Evolutionary conservation across 1,140 invertebrate genomes (phyloP), one percentile per base, ranked within the genome.

Genomic region (Scaptomyza pallida): DNA sequence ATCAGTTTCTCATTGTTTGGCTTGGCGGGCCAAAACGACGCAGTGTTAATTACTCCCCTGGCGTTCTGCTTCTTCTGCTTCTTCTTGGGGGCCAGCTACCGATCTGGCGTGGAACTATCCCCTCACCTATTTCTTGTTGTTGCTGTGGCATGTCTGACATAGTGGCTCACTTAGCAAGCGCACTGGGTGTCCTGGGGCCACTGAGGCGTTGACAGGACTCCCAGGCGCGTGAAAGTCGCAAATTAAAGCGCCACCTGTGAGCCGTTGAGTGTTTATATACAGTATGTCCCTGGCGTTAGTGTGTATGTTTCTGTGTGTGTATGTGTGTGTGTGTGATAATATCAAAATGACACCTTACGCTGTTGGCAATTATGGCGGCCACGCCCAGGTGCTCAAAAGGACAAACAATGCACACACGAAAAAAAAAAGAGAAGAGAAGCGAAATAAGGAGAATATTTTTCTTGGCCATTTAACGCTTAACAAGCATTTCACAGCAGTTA

Each of bases 31-130:
- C 60, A 52, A 37, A 68, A 23, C 78, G 81, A 75, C 81, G 81
- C 81, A 86, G 82, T 88, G 81, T 88, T 86, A 86, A 86, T 86
- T 86, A 86, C 81, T 86, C 81, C 78, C 78, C 50, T 8, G 62
- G 65, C 47, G 70, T 35, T 43, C 51, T 5, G 33, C 21, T 13
- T 21, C n/a, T 16, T 40, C 37, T 26, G 26, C 43, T 6, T 19
- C 35, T 37, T 15, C 33, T 37, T 30, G 2, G 26, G 26, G 33
- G 60, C 55, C 55, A 51, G 63, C 23, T 54, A 23, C 19, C 33
- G 30, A 69, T 30, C 41, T 45, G 35, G 2, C 9, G 1, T 12
- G 23, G 5, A 26, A 17, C n/a, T 13, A n/a, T 8, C 16, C 6
- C 9, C 21, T 17, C 33, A 33, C 19, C 5, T 37, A 37, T n/a